A percentile compares a stretch with the other conserved stretches of the same genome.
These are phyloP conservation scores for Carapus acus DNA, from an alignment of 2,797 vertebrate species.

Conservation along the genomic window DNA sequence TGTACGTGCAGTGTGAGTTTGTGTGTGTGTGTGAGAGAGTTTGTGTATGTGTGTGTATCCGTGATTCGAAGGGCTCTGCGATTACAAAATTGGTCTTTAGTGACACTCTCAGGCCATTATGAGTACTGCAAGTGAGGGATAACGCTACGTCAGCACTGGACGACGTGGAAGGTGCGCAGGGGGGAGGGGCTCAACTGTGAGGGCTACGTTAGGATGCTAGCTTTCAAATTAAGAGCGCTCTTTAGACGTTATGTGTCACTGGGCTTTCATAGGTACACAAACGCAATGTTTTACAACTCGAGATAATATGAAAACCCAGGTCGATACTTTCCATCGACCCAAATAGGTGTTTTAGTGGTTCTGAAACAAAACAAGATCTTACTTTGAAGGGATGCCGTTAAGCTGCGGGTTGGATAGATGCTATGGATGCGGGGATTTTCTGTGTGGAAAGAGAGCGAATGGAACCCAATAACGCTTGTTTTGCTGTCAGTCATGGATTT, in stretches of 20 bases:
- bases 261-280: background rate
- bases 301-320: no score
- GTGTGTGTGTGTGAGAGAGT: background rate
- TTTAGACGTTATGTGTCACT: background rate
- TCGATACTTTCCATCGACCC: no score
- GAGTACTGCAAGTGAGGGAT: slow-evolving; percentile 22
- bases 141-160: slow-evolving; percentile 55
- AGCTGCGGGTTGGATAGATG: slow-evolving; percentile 35
- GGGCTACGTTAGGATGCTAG: slow-evolving; percentile 21
- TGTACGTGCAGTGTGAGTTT: background rate
- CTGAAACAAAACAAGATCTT: slow-evolving; percentile 21
- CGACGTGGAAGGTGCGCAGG: slow-evolving; percentile 56
- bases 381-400: slow-evolving; percentile 50
- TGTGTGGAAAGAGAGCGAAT: slow-evolving; percentile 35
- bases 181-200: slow-evolving; percentile 21
- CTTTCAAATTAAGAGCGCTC: slow-evolving; percentile 55
- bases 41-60: background rate
- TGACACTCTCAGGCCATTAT: slow-evolving; percentile 43
- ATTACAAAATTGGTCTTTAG: slow-evolving; percentile 11
- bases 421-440: slow-evolving; percentile 62
- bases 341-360: fast-evolving
- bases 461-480: slow-evolving; percentile 26
- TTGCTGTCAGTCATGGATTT: slow-evolving; percentile 41
- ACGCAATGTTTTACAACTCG: no score
- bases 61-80: background rate